Conservation (phyloP, 1,140 invertebrate species). For the Drosophila obscura region DNA sequence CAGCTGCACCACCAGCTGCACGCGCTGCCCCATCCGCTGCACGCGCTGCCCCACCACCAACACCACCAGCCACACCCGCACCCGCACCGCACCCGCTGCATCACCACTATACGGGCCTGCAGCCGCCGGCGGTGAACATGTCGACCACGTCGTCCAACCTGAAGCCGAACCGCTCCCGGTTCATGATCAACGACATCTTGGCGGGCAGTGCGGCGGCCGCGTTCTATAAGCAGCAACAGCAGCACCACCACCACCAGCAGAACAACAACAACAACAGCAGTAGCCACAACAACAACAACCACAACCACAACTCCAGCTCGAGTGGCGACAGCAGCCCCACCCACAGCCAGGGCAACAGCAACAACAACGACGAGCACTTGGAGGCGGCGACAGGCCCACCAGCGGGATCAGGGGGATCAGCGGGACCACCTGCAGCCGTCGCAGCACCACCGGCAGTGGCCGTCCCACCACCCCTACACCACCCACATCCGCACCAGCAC, state of each 20-base stretch:
- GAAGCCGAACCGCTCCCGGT: constrained; percentile 88
- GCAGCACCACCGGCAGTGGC: not conserved
- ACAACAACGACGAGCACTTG: constrained; percentile 33
- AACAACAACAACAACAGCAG: constrained; percentile 45
- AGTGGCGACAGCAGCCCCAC: constrained; percentile 42
- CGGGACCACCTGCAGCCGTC: constrained; percentile 15
- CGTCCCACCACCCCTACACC: constrained; percentile 31
- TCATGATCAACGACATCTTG: constrained; percentile 92
- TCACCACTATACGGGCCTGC: constrained; percentile 14
- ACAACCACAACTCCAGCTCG: constrained; percentile 35
- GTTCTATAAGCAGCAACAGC: constrained; percentile 74
- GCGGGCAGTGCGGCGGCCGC: constrained; percentile 85
- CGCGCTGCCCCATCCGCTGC: too few relatives aligned
- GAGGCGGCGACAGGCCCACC: constrained; percentile 27
- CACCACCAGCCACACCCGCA: constrained; percentile 23
- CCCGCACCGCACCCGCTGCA: constrained; percentile 23
- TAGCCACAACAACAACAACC: constrained; percentile 49
- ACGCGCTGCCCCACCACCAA: too few relatives aligned
- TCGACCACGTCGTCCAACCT: constrained; percentile 83
- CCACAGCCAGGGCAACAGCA: constrained; percentile 40
- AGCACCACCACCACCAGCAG: constrained; percentile 57
- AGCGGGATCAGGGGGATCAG: constrained; percentile 10
- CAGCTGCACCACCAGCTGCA: constrained; percentile 43
- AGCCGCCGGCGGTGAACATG: constrained; percentile 50
- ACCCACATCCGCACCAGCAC: constrained; percentile 43